Conservation (phyloP, 2,888 invertebrate species). For the Hedya salicella region DNA sequence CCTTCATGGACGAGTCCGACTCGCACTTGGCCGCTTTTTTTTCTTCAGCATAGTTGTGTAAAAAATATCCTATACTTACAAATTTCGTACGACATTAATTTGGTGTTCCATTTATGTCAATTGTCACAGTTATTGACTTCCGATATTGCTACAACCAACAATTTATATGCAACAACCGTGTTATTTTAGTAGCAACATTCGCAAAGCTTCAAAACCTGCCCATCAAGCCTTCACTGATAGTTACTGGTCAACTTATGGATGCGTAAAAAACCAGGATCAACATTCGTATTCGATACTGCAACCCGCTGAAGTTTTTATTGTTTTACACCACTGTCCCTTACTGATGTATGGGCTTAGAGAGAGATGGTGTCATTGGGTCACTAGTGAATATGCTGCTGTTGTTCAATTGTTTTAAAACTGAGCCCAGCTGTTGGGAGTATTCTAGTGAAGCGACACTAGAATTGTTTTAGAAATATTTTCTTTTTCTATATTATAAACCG, state of each 20-base stretch:
- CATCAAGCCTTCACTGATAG: slow-evolving; percentile 32
- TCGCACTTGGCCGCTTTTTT: too few relatives aligned
- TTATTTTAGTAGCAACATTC: slow-evolving; percentile 11
- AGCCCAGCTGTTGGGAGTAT: slow-evolving; percentile 20
- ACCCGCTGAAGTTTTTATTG: slow-evolving; percentile 4
- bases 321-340: slow-evolving; percentile 27
- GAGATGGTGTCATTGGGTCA: slow-evolving; percentile 25
- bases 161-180: background rate
- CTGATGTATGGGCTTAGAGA: slow-evolving; percentile 15
- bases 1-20: too few relatives aligned
- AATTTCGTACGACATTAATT: too few relatives aligned
- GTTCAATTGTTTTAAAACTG: slow-evolving; percentile 32
- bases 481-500: background rate
- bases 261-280: slow-evolving; percentile 35
- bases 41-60: too few relatives aligned
- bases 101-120: background rate
- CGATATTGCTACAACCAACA: background rate
- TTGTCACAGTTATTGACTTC: slow-evolving; percentile 5
- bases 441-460: background rate
- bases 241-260: slow-evolving; percentile 41
- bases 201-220: slow-evolving; percentile 24
- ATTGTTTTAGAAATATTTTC: background rate
- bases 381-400: slow-evolving; percentile 11
- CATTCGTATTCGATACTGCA: slow-evolving; percentile 10
- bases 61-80: too few relatives aligned